Conservation (phyloP, 2,888 invertebrate species). For the Didymodactylos carnosus region DNA sequence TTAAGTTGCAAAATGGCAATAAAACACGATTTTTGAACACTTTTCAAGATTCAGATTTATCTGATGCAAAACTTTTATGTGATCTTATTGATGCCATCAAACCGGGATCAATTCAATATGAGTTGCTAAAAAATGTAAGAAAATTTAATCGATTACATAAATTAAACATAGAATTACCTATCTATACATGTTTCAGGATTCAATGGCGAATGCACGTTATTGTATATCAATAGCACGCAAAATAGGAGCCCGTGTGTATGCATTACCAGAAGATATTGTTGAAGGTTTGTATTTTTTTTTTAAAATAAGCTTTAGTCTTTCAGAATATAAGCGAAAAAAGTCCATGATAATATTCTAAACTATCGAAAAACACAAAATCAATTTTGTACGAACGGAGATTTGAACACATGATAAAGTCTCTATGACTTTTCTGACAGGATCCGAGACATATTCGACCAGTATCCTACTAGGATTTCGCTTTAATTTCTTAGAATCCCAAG, state of each 20-base stretch:
- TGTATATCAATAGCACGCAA: slow-evolving; percentile 93
- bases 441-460: no score
- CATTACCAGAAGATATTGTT: slow-evolving; percentile 90
- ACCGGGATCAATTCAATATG: slow-evolving; percentile 81
- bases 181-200: slow-evolving; percentile 48
- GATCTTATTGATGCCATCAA: slow-evolving; percentile 90
- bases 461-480: no score
- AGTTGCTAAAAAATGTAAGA: slow-evolving; percentile 61
- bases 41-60: slow-evolving; percentile 62
- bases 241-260: slow-evolving; percentile 88
- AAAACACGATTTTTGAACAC: slow-evolving; percentile 34
- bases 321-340: no score
- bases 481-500: no score
- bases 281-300: no score
- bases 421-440: no score
- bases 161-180: neutral
- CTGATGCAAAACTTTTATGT: slow-evolving; percentile 71
- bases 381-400: no score
- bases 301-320: no score
- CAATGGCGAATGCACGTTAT: slow-evolving; percentile 91
- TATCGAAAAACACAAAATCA: no score
- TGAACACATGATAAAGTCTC: no score
- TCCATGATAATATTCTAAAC: no score
- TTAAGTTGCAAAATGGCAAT: slow-evolving; percentile 27
- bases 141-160: no score